A percentile compares a stretch with the other conserved stretches of the same genome.
phyloP scores from a whole-genome alignment of 2,113 vertebrate genomes.

The Otolemur garnettii region DNA sequence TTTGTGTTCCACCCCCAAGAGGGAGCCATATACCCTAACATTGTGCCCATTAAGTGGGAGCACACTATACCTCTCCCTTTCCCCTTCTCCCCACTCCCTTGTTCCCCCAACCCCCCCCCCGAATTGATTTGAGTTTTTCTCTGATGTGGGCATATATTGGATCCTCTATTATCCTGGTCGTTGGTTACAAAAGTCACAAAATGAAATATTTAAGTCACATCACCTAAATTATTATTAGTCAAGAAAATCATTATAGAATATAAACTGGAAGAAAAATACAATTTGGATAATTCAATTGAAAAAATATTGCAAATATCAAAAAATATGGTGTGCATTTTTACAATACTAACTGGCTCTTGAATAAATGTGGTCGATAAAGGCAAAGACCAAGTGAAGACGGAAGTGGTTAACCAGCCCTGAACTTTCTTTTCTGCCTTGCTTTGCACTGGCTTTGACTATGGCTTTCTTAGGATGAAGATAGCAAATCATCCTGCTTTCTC shows the following conservation, averaged over 20 bases:
- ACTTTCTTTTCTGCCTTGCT: not conserved
- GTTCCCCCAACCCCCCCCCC: too few relatives aligned
- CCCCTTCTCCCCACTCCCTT: too few relatives aligned
- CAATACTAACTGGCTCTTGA: not conserved
- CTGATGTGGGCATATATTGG: too few relatives aligned
- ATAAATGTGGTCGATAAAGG: not conserved
- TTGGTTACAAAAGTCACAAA: not conserved
- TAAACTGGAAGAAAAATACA: not conserved
- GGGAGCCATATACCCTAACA: too few relatives aligned
- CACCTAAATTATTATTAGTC: not conserved
- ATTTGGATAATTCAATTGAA: not conserved
- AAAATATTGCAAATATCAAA: not conserved
- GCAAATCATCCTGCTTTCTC: not conserved
- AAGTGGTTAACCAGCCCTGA: not conserved
- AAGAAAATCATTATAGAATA: not conserved
- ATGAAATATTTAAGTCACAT: not conserved
- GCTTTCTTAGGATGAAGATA: not conserved
- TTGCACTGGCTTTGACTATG: not conserved
- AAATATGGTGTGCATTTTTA: not conserved
- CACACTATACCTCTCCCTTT: too few relatives aligned
- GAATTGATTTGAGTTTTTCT: too few relatives aligned
- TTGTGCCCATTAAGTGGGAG: too few relatives aligned
- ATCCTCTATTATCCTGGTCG: not conserved
- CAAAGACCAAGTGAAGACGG: not conserved
- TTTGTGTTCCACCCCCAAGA: too few relatives aligned